Conservation (phyloP, 2,113 vertebrate species). For the Cavia aperea region DNA sequence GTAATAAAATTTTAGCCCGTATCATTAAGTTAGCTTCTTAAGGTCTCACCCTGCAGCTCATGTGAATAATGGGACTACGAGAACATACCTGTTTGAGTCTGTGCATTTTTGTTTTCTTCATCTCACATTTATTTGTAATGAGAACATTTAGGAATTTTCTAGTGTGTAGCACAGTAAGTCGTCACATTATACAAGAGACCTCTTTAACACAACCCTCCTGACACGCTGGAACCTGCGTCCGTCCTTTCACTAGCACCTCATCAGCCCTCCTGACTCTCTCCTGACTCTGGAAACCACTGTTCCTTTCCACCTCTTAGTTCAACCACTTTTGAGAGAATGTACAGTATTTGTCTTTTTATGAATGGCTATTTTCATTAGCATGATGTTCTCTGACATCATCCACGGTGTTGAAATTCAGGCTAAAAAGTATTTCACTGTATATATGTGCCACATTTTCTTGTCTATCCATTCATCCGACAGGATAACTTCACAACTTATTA, state of each 20-base stretch:
- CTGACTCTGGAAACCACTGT: not conserved
- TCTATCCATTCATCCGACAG: not conserved
- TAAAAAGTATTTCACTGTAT: not conserved
- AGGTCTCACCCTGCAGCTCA: not conserved
- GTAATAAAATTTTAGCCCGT: conserved; percentile 19
- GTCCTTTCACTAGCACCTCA: not conserved
- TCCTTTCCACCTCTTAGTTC: not conserved
- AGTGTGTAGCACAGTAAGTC: not conserved
- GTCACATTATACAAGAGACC: not conserved
- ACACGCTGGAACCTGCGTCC: not conserved
- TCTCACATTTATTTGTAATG: not conserved
- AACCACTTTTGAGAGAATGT: not conserved
- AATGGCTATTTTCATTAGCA: not conserved
- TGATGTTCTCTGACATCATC: not conserved
- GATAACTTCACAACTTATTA: not conserved
- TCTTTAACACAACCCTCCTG: not conserved
- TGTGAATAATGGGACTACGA: not conserved
- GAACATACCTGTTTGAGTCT: not conserved
- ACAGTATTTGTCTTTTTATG: not conserved
- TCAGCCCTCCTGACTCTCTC: not conserved
- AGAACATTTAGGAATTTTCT: not conserved
- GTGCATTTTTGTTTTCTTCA: not conserved
- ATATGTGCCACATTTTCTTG: not conserved
- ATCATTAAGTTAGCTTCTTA: not conserved
- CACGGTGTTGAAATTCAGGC: not conserved